A percentile compares a stretch with the other conserved stretches of the same genome.
phyloP scores from a whole-genome alignment of 2,888 invertebrate genomes.

The Xanthostigma xanthostigma region DNA sequence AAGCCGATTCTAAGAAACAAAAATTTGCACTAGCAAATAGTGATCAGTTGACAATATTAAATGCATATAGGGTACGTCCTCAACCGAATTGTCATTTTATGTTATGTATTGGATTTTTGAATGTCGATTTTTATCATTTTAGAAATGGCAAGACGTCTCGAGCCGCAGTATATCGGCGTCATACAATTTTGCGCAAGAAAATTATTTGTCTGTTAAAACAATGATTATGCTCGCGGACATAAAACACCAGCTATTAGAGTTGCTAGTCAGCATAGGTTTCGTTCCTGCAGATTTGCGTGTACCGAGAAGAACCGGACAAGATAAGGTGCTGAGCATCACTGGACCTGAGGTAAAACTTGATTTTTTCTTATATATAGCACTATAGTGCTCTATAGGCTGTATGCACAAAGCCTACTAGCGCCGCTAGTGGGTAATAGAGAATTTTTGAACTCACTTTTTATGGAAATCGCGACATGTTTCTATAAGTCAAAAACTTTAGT shows the following conservation, averaged over 20 bases:
- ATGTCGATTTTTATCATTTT: constrained; percentile 14
- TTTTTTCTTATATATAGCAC: not conserved
- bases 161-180: constrained; percentile 55
- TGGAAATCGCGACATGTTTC: no score
- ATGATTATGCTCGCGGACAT: constrained; percentile 75
- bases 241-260: constrained; percentile 63
- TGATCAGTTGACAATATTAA: constrained; percentile 76
- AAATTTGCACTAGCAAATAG: constrained; percentile 67
- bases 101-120: not conserved
- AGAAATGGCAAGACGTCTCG: constrained; percentile 68
- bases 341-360: constrained; percentile 28
- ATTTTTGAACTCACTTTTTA: no score
- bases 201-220: constrained; percentile 69
- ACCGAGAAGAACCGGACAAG: constrained; percentile 37
- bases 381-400: no score
- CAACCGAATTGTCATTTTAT: not conserved
- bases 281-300: constrained; percentile 50
- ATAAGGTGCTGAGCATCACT: constrained; percentile 49
- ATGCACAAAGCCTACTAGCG: no score
- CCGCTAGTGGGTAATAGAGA: no score
- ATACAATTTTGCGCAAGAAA: constrained; percentile 63
- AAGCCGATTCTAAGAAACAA: constrained; percentile 55
- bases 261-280: constrained; percentile 64
- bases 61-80: constrained; percentile 60
- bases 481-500: no score